These are phyloP conservation scores for Morpho deidamia DNA, from an alignment of 2,888 invertebrate species.

Conservation along the genomic window DNA sequence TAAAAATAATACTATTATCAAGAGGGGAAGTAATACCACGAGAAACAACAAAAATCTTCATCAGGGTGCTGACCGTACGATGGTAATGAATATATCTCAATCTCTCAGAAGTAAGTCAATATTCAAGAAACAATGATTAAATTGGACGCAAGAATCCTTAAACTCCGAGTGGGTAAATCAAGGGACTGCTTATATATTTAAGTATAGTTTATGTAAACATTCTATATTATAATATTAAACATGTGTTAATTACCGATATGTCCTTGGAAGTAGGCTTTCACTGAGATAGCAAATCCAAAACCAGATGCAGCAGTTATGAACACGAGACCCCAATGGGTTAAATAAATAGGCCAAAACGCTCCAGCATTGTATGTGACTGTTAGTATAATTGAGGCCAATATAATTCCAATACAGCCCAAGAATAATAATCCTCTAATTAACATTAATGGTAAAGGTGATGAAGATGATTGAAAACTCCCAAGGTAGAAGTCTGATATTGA, in stretches of 20 bases:
- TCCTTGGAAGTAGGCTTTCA: constrained; percentile 36
- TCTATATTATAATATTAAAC: too few species aligned
- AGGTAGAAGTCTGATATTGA: constrained; percentile 48
- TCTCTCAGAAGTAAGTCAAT: too few species aligned
- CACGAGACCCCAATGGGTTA: constrained; percentile 63
- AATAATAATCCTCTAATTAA: constrained; percentile 44
- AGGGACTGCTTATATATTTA: too few species aligned
- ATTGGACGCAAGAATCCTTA: too few species aligned
- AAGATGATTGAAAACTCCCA: constrained; percentile 46
- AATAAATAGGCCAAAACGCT: constrained; percentile 50
- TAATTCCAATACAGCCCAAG: constrained; percentile 43
- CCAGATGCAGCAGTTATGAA: constrained; percentile 46
- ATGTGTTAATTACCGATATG: constrained; percentile 46
- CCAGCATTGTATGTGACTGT: constrained; percentile 21
- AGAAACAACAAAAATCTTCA: too few species aligned
- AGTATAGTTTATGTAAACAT: too few species aligned
- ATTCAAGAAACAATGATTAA: too few species aligned
- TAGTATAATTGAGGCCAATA: constrained; percentile 43
- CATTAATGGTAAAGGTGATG: constrained; percentile 45
- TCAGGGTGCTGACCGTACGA: too few species aligned
- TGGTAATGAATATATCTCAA: too few species aligned
- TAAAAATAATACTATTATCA: too few species aligned
- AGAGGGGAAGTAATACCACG: too few species aligned
- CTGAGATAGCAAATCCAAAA: constrained; percentile 45
- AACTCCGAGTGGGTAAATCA: too few species aligned